Percentiles rank a stretch among this genome's conserved stretches.
Evolutionary conservation across 2,113 vertebrate genomes (phyloP).

Genomic region (Nestor notabilis): DNA sequence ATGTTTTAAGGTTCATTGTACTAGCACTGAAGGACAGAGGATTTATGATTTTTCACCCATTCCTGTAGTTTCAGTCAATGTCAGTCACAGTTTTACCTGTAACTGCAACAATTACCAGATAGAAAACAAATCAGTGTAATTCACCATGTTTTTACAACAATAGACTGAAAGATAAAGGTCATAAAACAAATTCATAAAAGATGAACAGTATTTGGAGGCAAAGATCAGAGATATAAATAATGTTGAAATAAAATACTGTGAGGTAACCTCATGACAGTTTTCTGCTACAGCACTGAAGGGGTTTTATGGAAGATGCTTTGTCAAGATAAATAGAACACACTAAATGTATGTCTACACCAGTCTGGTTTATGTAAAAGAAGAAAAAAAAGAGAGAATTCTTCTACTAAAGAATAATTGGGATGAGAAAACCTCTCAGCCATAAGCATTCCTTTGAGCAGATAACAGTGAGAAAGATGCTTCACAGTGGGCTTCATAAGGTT

Average conservation of each 20-base stretch:
- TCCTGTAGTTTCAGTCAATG: background rate
- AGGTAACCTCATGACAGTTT: background rate
- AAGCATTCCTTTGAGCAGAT: background rate
- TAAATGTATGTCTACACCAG: background rate
- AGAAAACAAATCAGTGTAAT: conserved; percentile 33
- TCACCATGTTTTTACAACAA: conserved; percentile 28
- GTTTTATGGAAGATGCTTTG: background rate
- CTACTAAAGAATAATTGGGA: background rate
- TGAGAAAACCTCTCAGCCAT: background rate
- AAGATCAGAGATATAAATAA: background rate
- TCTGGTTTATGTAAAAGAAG: background rate
- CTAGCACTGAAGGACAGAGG: background rate
- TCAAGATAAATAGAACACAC: background rate
- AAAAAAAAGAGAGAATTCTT: background rate
- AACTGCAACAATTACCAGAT: conserved; percentile 1
- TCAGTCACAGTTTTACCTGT: background rate
- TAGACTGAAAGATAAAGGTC: background rate
- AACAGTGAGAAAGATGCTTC: background rate
- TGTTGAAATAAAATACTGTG: background rate
- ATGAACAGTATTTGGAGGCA: background rate
- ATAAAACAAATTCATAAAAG: background rate
- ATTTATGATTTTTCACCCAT: background rate
- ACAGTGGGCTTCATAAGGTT: background rate
- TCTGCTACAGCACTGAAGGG: background rate
- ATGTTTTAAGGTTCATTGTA: background rate